Percentiles rank a stretch among this genome's conserved stretches.
Evolutionary conservation across 2,113 vertebrate genomes (phyloP).

Genomic region (Rattus norvegicus): GRCr8 NC_086028.1:10345501-10346000

Average conservation of each 20-base stretch:
- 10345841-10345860: neutral
- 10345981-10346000: neutral
- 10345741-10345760: neutral
- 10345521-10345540: neutral
- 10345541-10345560: neutral
- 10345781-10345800: neutral
- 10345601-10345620: neutral
- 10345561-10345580: neutral
- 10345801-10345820: neutral
- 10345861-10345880: neutral
- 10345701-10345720: neutral
- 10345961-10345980: neutral
- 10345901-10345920: neutral
- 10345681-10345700: neutral
- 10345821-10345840: neutral
- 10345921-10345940: neutral
- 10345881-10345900: neutral
- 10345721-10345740: neutral
- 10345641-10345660: neutral
- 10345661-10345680: neutral
- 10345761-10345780: neutral
- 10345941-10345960: neutral
- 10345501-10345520: no score
- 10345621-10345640: neutral
- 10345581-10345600: neutral